These are phyloP conservation scores for Drosophila cardini DNA, from an alignment of 1,140 invertebrate species.

Conservation along the genomic window DNA sequence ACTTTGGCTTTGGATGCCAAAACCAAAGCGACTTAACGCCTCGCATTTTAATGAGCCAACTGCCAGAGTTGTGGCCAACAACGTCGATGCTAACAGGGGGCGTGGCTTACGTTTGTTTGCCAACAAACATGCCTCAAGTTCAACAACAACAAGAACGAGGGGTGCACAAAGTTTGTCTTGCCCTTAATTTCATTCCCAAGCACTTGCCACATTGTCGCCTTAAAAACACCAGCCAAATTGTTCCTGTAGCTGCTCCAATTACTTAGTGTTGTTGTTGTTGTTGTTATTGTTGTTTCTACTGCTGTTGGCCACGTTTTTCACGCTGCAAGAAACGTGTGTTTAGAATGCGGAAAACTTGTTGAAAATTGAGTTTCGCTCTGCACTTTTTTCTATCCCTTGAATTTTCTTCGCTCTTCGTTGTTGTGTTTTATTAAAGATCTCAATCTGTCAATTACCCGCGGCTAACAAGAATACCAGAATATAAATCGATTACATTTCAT, in stretches of 20 bases:
- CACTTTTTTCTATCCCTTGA: slow-evolving; percentile 54
- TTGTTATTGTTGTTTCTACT: too few relatives aligned
- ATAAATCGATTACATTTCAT: background rate
- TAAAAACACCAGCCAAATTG: slow-evolving; percentile 25
- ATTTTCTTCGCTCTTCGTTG: background rate
- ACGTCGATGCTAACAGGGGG: slow-evolving; percentile 9
- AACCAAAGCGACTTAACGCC: slow-evolving; percentile 60
- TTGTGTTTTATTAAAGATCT: background rate
- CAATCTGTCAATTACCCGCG: slow-evolving; percentile 18
- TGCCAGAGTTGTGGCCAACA: slow-evolving; percentile 5
- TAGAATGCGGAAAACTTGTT: slow-evolving; percentile 77
- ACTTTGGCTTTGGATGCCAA: slow-evolving; percentile 69
- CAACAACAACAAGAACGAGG: slow-evolving; percentile 49
- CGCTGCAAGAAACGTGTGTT: slow-evolving; percentile 66
- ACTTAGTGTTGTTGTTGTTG: slow-evolving; percentile 12
- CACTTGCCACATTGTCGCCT: slow-evolving; percentile 43
- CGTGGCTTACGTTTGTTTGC: slow-evolving; percentile 68
- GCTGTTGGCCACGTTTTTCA: slow-evolving; percentile 32
- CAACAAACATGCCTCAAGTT: slow-evolving; percentile 82
- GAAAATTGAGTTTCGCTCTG: slow-evolving; percentile 78
- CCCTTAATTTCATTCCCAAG: slow-evolving; percentile 63
- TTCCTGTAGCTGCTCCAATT: slow-evolving; percentile 6
- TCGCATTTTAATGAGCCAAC: slow-evolving; percentile 79
- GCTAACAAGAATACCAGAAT: background rate
- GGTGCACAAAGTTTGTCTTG: slow-evolving; percentile 69